These are phyloP conservation scores for Hyppa rectilinea DNA, from an alignment of 2,888 invertebrate genomes.

Conservation along the genomic window DNA sequence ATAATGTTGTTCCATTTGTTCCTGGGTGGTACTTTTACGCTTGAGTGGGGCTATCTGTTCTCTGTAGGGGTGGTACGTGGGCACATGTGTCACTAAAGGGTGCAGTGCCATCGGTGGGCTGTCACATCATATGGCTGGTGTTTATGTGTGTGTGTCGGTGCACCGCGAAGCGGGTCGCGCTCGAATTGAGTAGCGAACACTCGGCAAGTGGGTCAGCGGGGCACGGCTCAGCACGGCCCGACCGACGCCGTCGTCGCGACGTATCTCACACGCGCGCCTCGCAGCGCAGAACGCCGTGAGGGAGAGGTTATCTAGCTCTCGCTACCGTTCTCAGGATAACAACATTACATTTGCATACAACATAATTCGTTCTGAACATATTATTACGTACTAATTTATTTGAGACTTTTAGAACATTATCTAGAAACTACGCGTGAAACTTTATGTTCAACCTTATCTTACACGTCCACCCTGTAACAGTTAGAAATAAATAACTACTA, in stretches of 20 bases:
- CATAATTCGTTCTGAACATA: constrained; percentile 12
- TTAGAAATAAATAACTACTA: constrained; percentile 5
- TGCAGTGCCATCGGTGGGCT: constrained; percentile 44
- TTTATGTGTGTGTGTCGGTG: constrained; percentile 64
- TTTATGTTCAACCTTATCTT: constrained; percentile 15
- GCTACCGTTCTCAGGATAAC: constrained; percentile 34
- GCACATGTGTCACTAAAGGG: constrained; percentile 52
- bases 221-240: constrained; percentile 80
- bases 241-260: constrained; percentile 72
- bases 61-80: constrained; percentile 47
- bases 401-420: background rate
- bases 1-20: constrained; percentile 28
- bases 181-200: constrained; percentile 88
- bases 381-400: constrained; percentile 12
- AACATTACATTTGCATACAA: constrained; percentile 1
- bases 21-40: constrained; percentile 52
- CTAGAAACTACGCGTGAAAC: constrained; percentile 7
- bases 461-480: constrained; percentile 19
- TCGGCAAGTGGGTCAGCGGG: constrained; percentile 89
- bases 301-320: constrained; percentile 41
- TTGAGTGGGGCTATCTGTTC: constrained; percentile 37
- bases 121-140: constrained; percentile 61
- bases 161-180: constrained; percentile 83
- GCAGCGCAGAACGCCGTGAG: constrained; percentile 28
- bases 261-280: constrained; percentile 61